phyloP scores from a whole-genome alignment of 1,140 invertebrate species.

The Drosophila pallidifrons region DNA sequence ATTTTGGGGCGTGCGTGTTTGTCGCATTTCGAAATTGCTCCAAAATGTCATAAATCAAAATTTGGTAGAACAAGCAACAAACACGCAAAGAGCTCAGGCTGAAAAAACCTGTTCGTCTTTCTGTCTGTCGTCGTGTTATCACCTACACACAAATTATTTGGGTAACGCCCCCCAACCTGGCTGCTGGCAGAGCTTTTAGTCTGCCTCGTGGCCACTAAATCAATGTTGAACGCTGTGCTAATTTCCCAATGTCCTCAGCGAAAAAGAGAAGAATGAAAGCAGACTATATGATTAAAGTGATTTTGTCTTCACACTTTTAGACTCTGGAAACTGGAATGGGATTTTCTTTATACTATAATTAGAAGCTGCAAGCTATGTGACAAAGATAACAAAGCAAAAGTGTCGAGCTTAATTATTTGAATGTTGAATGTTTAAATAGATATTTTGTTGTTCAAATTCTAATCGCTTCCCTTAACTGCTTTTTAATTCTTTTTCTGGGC shows the following conservation, averaged over 20 bases:
- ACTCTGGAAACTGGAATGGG: not conserved
- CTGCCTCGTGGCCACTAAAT: slow-evolving; percentile 65
- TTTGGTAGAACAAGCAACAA: slow-evolving; percentile 43
- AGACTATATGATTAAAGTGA: slow-evolving; percentile 16
- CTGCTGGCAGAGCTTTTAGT: slow-evolving; percentile 25
- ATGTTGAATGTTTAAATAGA: no score
- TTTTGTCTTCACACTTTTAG: slow-evolving; percentile 4
- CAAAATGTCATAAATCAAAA: slow-evolving; percentile 80
- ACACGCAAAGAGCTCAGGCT: slow-evolving; percentile 18
- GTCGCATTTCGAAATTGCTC: slow-evolving; percentile 75
- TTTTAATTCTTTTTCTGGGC: no score
- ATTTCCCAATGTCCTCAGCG: slow-evolving; percentile 33
- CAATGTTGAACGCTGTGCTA: slow-evolving; percentile 55
- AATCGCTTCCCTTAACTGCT: no score
- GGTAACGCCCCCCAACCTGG: slow-evolving; percentile 59
- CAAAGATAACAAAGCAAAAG: not conserved
- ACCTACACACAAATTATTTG: slow-evolving; percentile 67
- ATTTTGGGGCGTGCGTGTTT: slow-evolving; percentile 58
- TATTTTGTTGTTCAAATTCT: no score
- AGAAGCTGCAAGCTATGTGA: not conserved
- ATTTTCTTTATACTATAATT: not conserved
- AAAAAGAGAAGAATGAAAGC: not conserved
- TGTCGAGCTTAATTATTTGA: not conserved
- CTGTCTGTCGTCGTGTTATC: slow-evolving; percentile 65
- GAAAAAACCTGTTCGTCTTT: slow-evolving; percentile 50